Evolutionary conservation across 2,888 invertebrate species (phyloP), one percentile per base, ranked within the genome.

Genomic region (Griposia aprilina): DNA sequence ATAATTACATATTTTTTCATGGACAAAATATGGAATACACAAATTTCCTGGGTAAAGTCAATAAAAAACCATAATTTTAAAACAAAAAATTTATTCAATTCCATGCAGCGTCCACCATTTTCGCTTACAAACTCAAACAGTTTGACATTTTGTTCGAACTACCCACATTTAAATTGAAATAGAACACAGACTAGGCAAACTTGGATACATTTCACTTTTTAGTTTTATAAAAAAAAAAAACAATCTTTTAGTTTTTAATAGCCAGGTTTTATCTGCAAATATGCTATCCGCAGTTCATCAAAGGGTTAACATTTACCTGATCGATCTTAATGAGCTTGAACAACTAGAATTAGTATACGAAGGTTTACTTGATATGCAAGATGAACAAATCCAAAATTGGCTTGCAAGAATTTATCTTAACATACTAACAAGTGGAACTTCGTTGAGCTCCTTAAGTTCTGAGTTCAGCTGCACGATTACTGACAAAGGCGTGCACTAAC

Each of bases 21-120:
- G 2, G 41, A 5, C 41, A 41, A 41, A 7, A 41, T 41, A 41
- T 41, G 5, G 41, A 41, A 41, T 41, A 41, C 5, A 6, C 41
- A 13, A 30, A 30, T 11, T 8, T 36, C 36, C 8, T 50, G 45
- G 60, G 30, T 7, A 23, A 15, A 50, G 2, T 66, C 66, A 90
- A 89, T 77, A 90, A 90, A 91, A 57, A 57, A 63, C 55, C 55
- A 57, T 67, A 79, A 48, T 85, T 90, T 88, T 86, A 92, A 93
- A 93, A 92, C 92, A 92, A 91, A 36, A 88, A 87, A 82, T 93
- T 92, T 93, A 93, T 93, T 93, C 92, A 94, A 93, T 94, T 93
- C 93, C 95, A 93, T 92, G 91, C 93, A 93, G 90, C 91, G 86
- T 91, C 89, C 90, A 92, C 90, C 92, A 93, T 92, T 95, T 93